Evolutionary conservation across 1,140 invertebrate species (phyloP).

Genomic region (Araneus ventricosus): DNA sequence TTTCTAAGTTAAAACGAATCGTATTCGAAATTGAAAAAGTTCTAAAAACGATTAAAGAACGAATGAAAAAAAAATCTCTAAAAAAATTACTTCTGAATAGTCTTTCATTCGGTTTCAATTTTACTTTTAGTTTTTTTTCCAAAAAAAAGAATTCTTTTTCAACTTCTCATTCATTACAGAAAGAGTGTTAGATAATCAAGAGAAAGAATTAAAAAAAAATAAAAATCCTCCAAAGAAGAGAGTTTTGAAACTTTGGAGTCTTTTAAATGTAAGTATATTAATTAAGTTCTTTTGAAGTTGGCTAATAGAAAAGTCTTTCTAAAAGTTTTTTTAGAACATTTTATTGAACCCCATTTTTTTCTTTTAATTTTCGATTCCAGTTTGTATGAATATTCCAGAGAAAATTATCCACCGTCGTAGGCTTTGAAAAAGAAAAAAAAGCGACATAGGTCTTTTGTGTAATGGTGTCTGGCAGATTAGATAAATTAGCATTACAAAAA

Average conservation of each 20-base stretch:
- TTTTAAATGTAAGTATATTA: conserved; percentile 65
- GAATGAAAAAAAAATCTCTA: not conserved
- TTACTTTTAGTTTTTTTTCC: conserved; percentile 3
- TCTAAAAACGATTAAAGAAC: not conserved
- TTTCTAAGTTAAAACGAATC: not conserved
- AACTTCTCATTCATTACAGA: not conserved
- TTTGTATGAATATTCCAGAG: conserved; percentile 15
- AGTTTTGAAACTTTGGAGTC: conserved; percentile 29
- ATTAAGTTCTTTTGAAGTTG: conserved; percentile 56
- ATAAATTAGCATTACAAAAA: conserved; percentile 63
- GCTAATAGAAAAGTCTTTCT: conserved; percentile 37
- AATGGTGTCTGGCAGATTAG: conserved; percentile 38
- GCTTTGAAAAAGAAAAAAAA: conserved; percentile 14
- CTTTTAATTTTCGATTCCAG: conserved; percentile 40
- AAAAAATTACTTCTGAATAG: not conserved
- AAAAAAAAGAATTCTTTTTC: not conserved
- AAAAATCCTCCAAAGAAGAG: not conserved
- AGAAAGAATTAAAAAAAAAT: not conserved
- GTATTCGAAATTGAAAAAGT: conserved; percentile 3
- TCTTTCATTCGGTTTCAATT: conserved; percentile 34
- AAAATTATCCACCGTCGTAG: conserved; percentile 41
- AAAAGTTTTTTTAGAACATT: conserved; percentile 16
- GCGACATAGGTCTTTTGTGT: conserved; percentile 39
- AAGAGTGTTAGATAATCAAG: conserved; percentile 40
- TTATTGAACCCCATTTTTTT: not conserved